phyloP scores from a whole-genome alignment of 2,888 invertebrate species.

The Oscheius sp. region DNA sequence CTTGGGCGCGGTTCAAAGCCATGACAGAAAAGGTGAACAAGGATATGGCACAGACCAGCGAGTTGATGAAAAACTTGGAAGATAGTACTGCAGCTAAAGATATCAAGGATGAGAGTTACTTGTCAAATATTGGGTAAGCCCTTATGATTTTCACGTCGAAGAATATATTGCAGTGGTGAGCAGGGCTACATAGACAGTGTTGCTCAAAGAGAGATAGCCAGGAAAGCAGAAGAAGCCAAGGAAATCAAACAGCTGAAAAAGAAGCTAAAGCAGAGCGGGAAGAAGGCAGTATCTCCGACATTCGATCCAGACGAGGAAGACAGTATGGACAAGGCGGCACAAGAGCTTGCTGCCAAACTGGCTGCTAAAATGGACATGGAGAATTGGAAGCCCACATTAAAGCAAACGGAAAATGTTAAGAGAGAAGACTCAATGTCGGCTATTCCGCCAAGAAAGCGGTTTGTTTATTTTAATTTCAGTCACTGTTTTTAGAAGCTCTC shows the following conservation, averaged over 20 bases:
- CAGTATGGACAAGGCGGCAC: conserved; percentile 68
- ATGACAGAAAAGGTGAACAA: conserved; percentile 67
- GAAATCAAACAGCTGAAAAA: conserved; percentile 69
- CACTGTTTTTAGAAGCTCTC: conserved; percentile 41
- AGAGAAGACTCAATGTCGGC: conserved; percentile 49
- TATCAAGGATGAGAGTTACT: conserved; percentile 69
- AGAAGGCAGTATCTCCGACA: conserved; percentile 54
- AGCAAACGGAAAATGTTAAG: conserved; percentile 34
- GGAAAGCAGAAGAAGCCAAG: conserved; percentile 64
- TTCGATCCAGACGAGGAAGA: conserved; percentile 67
- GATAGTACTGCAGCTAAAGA: conserved; percentile 68
- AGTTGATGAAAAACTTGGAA: conserved; percentile 60
- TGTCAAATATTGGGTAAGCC: conserved; percentile 54
- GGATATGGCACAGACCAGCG: conserved; percentile 64
- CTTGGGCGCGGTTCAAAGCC: conserved; percentile 70
- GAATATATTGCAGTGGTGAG: conserved; percentile 46
- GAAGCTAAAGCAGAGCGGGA: conserved; percentile 62
- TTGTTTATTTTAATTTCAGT: background rate
- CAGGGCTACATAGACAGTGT: conserved; percentile 56
- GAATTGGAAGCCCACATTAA: conserved; percentile 60
- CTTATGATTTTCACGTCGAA: background rate
- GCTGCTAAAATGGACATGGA: conserved; percentile 60
- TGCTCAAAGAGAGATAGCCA: conserved; percentile 59
- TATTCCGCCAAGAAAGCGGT: conserved; percentile 55
- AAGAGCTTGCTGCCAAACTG: conserved; percentile 68